phyloP scores from a whole-genome alignment of 2,888 invertebrate species.

The Mesoligia furuncula region DNA sequence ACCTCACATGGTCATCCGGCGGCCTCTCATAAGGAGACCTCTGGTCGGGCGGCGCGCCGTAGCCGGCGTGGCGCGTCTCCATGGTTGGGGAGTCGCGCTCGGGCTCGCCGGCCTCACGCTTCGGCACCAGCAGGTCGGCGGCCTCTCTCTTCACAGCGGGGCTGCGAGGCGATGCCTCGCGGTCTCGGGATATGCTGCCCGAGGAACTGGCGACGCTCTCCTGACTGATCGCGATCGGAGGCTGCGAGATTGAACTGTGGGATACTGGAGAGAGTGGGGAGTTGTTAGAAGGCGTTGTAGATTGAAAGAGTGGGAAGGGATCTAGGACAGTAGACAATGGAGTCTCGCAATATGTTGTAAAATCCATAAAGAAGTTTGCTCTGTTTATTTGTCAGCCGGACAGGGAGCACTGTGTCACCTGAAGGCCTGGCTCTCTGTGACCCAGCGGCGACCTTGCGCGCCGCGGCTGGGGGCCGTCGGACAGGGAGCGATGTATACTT shows the following conservation, averaged over 20 bases:
- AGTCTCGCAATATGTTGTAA: background rate
- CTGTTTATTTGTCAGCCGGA: constrained; percentile 89
- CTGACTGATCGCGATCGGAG: constrained; percentile 54
- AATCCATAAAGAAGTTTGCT: background rate
- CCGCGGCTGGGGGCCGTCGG: constrained; percentile 94
- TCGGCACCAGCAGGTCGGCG: constrained; percentile 92
- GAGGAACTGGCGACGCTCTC: constrained; percentile 65
- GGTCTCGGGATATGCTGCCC: constrained; percentile 71
- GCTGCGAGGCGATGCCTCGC: constrained; percentile 82
- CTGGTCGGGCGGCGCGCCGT: constrained; percentile 92
- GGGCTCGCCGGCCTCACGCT: constrained; percentile 91
- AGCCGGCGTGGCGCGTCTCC: constrained; percentile 92
- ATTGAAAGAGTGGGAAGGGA: background rate
- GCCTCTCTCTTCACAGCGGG: constrained; percentile 87
- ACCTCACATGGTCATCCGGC: constrained; percentile 91
- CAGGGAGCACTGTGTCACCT: constrained; percentile 91
- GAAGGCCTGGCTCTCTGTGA: constrained; percentile 90
- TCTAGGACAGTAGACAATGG: background rate
- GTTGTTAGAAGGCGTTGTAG: background rate
- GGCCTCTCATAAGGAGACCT: constrained; percentile 93
- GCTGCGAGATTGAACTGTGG: constrained; percentile 66
- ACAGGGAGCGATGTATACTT: constrained; percentile 99
- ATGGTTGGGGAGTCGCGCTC: constrained; percentile 94
- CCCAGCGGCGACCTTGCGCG: constrained; percentile 95
- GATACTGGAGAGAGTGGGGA: constrained; percentile 38